phyloP scores from a whole-genome alignment of 1,140 invertebrate genomes.

The Euwallacea similis region DNA sequence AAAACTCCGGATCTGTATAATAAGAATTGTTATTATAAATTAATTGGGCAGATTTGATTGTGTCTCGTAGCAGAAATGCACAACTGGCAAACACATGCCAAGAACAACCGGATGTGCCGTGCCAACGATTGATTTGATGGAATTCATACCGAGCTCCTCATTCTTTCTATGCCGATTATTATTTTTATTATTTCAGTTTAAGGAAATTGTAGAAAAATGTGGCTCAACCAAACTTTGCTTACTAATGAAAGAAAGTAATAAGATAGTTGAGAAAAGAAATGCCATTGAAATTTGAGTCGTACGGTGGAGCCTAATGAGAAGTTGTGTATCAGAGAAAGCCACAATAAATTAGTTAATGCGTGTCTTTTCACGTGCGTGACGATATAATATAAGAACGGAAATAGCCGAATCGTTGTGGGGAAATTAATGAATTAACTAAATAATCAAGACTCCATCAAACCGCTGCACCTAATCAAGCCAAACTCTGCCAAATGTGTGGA shows the following conservation, averaged over 20 bases:
- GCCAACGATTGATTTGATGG: conserved; percentile 50
- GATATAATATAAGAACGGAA: conserved; percentile 35
- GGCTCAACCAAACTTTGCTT: too few species aligned
- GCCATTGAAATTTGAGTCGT: too few species aligned
- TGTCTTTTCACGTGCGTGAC: conserved; percentile 19
- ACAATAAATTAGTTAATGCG: neutral
- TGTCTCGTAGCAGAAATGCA: conserved; percentile 41
- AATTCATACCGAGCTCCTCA: conserved; percentile 47
- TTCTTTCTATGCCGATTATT: neutral
- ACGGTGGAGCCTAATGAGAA: neutral
- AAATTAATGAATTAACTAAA: conserved; percentile 52
- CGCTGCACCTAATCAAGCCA: conserved; percentile 48
- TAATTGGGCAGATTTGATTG: conserved; percentile 46
- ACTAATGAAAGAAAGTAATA: too few species aligned
- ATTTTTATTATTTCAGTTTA: too few species aligned
- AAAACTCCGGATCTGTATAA: neutral
- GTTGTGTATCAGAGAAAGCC: neutral
- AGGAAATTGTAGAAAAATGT: too few species aligned
- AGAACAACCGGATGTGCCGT: conserved; percentile 49
- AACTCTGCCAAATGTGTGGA: conserved; percentile 48
- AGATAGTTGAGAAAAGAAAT: too few species aligned
- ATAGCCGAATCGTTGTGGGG: conserved; percentile 44
- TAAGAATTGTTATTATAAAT: conserved; percentile 39
- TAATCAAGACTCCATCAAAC: conserved; percentile 50
- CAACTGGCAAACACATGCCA: conserved; percentile 52